Evolutionary conservation across 2,113 vertebrate genomes (phyloP).

Genomic region (Pseudorasbora parva): DNA sequence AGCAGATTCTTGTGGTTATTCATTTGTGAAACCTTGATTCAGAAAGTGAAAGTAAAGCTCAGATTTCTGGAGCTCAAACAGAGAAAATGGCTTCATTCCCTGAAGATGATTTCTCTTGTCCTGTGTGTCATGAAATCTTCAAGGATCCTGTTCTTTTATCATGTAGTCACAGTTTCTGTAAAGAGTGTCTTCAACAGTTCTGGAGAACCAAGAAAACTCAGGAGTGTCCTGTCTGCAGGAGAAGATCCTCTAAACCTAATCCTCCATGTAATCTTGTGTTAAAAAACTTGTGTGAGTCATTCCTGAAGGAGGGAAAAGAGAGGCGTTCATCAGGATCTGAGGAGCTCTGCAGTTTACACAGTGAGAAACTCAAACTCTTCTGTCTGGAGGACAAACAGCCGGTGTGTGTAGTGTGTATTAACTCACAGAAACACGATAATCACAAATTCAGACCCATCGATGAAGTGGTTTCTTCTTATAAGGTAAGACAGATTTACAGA

Average conservation of each 20-base stretch:
- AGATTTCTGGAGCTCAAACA: not conserved
- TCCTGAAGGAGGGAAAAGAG: not conserved
- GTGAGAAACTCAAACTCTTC: too few relatives aligned
- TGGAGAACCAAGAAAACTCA: too few relatives aligned
- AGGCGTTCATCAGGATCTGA: not conserved
- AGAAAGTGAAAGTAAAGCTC: not conserved
- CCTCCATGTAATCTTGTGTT: not conserved
- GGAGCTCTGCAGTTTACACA: not conserved
- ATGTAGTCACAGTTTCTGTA: not conserved
- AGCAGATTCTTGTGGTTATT: not conserved
- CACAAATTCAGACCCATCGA: not conserved
- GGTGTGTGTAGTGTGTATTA: not conserved
- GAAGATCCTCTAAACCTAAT: not conserved
- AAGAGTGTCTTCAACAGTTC: not conserved
- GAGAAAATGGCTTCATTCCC: not conserved
- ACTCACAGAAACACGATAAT: not conserved
- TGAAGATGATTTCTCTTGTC: not conserved
- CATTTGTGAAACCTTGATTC: not conserved
- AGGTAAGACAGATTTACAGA: not conserved
- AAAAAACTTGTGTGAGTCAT: not conserved
- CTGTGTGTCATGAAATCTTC: not conserved
- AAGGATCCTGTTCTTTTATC: too few relatives aligned
- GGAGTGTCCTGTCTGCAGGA: not conserved
- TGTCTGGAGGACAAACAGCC: not conserved
- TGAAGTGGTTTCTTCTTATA: too few relatives aligned